phyloP scores from a whole-genome alignment of 2,888 invertebrate genomes.

The Zonitis immaculata region DNA sequence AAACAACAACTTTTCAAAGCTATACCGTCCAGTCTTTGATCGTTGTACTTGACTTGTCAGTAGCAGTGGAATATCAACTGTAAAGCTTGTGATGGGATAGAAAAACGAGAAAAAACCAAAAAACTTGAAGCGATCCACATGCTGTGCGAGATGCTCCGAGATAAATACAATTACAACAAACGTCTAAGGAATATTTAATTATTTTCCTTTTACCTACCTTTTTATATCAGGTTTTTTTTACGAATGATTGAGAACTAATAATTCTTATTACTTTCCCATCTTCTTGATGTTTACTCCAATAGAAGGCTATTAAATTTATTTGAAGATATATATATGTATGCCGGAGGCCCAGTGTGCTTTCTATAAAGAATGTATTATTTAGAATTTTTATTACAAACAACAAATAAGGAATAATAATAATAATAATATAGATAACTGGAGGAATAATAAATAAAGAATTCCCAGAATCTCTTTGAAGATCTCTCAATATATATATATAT shows the following conservation, averaged over 20 bases:
- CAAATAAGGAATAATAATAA: background rate
- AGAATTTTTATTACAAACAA: background rate
- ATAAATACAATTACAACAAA: constrained; percentile 13
- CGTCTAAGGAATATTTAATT: constrained; percentile 14
- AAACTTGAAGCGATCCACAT: too few relatives aligned
- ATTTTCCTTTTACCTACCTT: constrained; percentile 8
- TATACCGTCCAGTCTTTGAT: constrained; percentile 10
- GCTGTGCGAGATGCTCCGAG: constrained; percentile 6
- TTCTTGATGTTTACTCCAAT: background rate
- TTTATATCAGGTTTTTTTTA: too few relatives aligned
- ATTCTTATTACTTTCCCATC: constrained; percentile 2
- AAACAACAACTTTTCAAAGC: constrained; percentile 11
- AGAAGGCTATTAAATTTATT: background rate
- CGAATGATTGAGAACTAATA: constrained; percentile 11
- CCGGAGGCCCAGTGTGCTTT: background rate
- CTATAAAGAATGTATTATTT: background rate
- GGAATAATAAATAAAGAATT: background rate
- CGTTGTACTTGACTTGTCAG: constrained; percentile 10
- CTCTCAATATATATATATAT: too few relatives aligned
- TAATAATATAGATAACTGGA: background rate
- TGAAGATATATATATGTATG: background rate
- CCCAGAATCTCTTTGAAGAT: too few relatives aligned
- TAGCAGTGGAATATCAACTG: constrained; percentile 4
- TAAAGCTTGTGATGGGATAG: background rate
- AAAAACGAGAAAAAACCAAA: background rate